These are phyloP conservation scores for Chironomus tepperi DNA, from an alignment of 1,140 invertebrate genomes.

Conservation along the genomic window DNA sequence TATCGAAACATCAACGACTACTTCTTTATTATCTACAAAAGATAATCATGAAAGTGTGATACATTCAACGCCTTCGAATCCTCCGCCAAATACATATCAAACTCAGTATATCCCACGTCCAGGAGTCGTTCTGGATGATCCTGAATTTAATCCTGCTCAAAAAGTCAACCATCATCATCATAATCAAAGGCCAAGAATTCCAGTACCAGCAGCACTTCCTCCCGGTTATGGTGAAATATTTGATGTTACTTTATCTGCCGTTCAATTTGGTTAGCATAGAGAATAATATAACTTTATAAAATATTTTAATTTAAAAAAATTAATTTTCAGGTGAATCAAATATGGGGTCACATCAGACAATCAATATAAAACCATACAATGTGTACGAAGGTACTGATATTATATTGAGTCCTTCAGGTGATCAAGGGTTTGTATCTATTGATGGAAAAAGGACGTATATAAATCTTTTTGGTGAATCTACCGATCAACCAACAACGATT, in stretches of 20 bases:
- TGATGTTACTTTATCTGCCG: slow-evolving; percentile 77
- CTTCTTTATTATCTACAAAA: slow-evolving; percentile 26
- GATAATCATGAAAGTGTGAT: slow-evolving; percentile 29
- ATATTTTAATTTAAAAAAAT: too few species aligned
- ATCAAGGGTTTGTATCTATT: slow-evolving; percentile 83
- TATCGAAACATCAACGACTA: slow-evolving; percentile 31
- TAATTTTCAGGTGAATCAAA: slow-evolving; percentile 36
- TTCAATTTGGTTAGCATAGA: slow-evolving; percentile 60
- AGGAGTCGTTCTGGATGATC: slow-evolving; percentile 72
- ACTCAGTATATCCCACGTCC: slow-evolving; percentile 60
- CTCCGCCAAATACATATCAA: slow-evolving; percentile 16
- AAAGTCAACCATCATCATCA: slow-evolving; percentile 33
- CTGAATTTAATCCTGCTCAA: slow-evolving; percentile 61
- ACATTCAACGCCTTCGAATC: slow-evolving; percentile 9
- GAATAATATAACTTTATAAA: not conserved
- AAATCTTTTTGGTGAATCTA: slow-evolving; percentile 63
- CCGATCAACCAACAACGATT: slow-evolving; percentile 36
- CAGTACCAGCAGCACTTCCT: slow-evolving; percentile 41
- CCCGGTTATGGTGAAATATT: slow-evolving; percentile 66
- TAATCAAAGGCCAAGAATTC: slow-evolving; percentile 38
- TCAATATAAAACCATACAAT: slow-evolving; percentile 40
- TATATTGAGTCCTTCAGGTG: slow-evolving; percentile 64
- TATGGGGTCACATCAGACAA: slow-evolving; percentile 38
- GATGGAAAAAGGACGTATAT: slow-evolving; percentile 83
- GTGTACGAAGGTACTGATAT: slow-evolving; percentile 51